phyloP scores from a whole-genome alignment of 2,888 invertebrate species.

The Agrochola lychnidis region DNA sequence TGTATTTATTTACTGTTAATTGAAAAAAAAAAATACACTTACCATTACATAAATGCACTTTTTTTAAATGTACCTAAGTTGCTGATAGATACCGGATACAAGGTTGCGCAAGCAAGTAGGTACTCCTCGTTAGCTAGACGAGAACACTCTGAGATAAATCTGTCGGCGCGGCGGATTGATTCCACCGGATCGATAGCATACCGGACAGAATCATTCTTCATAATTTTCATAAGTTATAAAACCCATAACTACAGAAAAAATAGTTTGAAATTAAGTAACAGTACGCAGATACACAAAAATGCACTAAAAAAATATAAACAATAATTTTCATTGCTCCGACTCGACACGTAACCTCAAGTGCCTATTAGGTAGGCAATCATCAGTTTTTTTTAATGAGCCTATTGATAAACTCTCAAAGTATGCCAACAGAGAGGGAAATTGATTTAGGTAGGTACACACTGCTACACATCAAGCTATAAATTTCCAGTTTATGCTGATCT shows the following conservation, averaged over 20 bases:
- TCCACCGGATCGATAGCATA: conserved; percentile 7
- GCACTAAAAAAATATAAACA: conserved; percentile 10
- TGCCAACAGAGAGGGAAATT: not conserved
- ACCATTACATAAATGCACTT: conserved; percentile 1
- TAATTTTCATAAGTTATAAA: not conserved
- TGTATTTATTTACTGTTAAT: not conserved
- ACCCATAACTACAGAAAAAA: conserved; percentile 3
- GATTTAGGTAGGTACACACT: not conserved
- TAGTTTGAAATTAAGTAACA: conserved; percentile 1
- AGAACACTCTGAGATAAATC: not conserved
- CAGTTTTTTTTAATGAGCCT: not conserved
- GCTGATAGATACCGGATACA: not conserved
- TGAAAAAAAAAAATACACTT: not conserved
- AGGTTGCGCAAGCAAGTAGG: not conserved
- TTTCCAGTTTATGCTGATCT: no score
- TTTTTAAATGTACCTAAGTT: not conserved
- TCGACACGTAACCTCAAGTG: not conserved
- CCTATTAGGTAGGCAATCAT: conserved; percentile 5
- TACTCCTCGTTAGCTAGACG: not conserved
- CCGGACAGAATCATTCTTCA: not conserved
- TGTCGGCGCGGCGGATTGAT: not conserved
- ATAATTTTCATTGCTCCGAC: not conserved
- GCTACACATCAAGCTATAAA: no score
- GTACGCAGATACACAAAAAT: conserved; percentile 15
- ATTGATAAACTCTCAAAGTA: not conserved